A percentile compares a stretch with the other conserved stretches of the same genome.
phyloP scores from a whole-genome alignment of 2,888 invertebrate species.

The Taenaris catops region DNA sequence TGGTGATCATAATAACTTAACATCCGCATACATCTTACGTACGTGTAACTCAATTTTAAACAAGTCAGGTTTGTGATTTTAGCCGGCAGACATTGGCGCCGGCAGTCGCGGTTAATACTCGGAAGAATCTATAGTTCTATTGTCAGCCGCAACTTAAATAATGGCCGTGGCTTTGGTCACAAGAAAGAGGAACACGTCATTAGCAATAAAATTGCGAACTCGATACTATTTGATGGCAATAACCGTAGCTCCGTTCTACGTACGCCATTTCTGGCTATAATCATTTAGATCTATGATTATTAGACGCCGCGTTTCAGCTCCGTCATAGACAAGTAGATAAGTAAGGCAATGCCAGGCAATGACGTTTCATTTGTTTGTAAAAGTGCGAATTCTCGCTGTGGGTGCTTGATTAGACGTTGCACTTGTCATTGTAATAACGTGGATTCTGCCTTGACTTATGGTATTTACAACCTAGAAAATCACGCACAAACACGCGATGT shows the following conservation, averaged over 20 bases:
- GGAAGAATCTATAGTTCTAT: too few relatives aligned
- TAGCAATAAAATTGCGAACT: too few relatives aligned
- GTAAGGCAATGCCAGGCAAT: conserved; percentile 44
- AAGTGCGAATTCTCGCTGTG: conserved; percentile 18
- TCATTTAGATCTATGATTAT: conserved; percentile 20
- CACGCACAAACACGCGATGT: conserved; percentile 6
- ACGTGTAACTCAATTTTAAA: too few relatives aligned
- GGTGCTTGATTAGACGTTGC: conserved; percentile 20
- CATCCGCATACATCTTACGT: too few relatives aligned
- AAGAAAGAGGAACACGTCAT: too few relatives aligned
- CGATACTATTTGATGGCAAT: too few relatives aligned
- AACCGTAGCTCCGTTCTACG: conserved; percentile 4
- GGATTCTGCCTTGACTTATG: conserved; percentile 7
- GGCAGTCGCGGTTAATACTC: too few relatives aligned
- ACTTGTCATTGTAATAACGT: conserved; percentile 9
- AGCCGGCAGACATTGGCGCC: too few relatives aligned
- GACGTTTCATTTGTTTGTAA: conserved; percentile 36
- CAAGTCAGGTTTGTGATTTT: too few relatives aligned
- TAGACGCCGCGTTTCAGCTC: conserved; percentile 19
- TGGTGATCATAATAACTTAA: too few relatives aligned
- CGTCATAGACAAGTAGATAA: conserved; percentile 35
- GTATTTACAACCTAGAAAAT: conserved; percentile 7
- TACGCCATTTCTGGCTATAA: conserved; percentile 14
- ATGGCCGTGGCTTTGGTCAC: too few relatives aligned
- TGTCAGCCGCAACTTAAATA: too few relatives aligned